Evolutionary conservation across 2,797 vertebrate genomes (phyloP).

Genomic region (Epinephelus coioides): DNA sequence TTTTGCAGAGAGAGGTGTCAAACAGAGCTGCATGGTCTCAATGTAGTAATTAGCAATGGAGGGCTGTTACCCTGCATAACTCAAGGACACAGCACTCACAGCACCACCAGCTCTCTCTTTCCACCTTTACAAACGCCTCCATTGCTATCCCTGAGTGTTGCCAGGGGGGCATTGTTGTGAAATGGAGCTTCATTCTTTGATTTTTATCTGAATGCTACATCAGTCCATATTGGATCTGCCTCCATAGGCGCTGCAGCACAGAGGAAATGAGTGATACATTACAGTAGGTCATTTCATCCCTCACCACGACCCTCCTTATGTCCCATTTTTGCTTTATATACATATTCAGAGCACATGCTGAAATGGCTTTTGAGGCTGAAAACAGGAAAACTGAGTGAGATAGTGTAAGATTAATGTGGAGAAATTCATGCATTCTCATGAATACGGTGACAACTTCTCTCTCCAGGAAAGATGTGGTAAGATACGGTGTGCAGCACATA

Average conservation of each 20-base stretch:
- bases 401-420: slow-evolving; percentile 60
- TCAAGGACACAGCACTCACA: slow-evolving; percentile 71
- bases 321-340: slow-evolving; percentile 49
- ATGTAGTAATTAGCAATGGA: slow-evolving; percentile 69
- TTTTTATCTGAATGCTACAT: slow-evolving; percentile 69
- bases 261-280: slow-evolving; percentile 62
- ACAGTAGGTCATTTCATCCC: slow-evolving; percentile 55
- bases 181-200: slow-evolving; percentile 56
- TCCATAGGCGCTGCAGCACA: slow-evolving; percentile 45
- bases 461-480: slow-evolving; percentile 51
- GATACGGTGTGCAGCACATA: slow-evolving; percentile 48
- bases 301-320: slow-evolving; percentile 30
- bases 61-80: slow-evolving; percentile 60
- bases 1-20: slow-evolving; percentile 60
- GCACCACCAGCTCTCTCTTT: slow-evolving; percentile 31
- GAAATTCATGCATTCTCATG: slow-evolving; percentile 64
- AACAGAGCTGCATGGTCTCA: slow-evolving; percentile 57
- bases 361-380: slow-evolving; percentile 40
- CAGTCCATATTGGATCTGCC: slow-evolving; percentile 57
- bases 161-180: slow-evolving; percentile 52
- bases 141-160: slow-evolving; percentile 38
- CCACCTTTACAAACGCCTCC: slow-evolving; percentile 43
- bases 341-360: slow-evolving; percentile 56
- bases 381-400: slow-evolving; percentile 41
- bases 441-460: slow-evolving; percentile 57